Conservation (phyloP, 2,797 vertebrate genomes). For the Rhinella marina region DNA sequence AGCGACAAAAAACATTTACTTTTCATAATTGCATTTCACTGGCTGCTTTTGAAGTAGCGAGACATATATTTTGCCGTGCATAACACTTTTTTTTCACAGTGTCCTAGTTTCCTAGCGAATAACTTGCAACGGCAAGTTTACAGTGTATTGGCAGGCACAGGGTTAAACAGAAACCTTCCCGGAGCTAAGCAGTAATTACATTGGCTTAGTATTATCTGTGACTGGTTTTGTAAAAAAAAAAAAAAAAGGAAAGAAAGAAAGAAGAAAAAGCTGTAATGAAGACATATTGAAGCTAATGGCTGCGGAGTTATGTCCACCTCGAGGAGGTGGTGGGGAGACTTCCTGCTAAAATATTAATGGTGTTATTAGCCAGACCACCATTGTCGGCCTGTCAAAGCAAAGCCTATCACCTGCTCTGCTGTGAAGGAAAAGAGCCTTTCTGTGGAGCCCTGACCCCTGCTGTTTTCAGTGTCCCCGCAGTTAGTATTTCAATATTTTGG, state of each 20-base stretch:
- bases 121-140: background rate
- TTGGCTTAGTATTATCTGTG: constrained; percentile 18
- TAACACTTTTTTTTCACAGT: background rate
- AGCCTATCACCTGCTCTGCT: constrained; percentile 43
- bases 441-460: constrained; percentile 30
- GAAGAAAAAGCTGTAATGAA: constrained; percentile 1
- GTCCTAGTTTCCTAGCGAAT: constrained; percentile 7
- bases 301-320: background rate
- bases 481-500: constrained; percentile 18
- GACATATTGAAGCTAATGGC: constrained; percentile 18
- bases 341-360: constrained; percentile 1
- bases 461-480: background rate
- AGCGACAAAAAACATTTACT: background rate
- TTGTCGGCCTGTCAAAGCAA: background rate
- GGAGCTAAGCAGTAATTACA: constrained; percentile 21
- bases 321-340: background rate
- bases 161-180: constrained; percentile 33
- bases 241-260: background rate
- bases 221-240: constrained; percentile 9
- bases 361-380: constrained; percentile 31
- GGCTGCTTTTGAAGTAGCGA: constrained; percentile 6
- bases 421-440: constrained; percentile 7
- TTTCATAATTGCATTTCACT: constrained; percentile 10
- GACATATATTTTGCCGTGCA: background rate
- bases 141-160: background rate